Evolutionary conservation across 1,140 invertebrate species (phyloP).

Genomic region (Plectus sambesii): DNA sequence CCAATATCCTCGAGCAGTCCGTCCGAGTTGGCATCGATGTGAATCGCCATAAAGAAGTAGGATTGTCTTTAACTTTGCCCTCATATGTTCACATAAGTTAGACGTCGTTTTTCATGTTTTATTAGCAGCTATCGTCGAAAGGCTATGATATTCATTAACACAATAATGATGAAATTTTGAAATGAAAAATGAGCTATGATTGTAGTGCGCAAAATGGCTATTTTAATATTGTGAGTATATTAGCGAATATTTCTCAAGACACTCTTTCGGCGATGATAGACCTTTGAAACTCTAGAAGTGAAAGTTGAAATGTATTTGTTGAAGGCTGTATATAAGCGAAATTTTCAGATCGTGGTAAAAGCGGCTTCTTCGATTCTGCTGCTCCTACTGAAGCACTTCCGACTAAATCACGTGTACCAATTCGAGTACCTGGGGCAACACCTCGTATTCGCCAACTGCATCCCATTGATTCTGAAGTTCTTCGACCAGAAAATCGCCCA

Average conservation of each 20-base stretch:
- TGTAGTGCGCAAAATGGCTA: too few relatives aligned
- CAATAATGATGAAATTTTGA: too few relatives aligned
- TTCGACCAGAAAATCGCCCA: slow-evolving; percentile 95
- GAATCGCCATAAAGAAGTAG: slow-evolving; percentile 85
- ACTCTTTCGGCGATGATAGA: too few relatives aligned
- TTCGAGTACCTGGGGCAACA: slow-evolving; percentile 99
- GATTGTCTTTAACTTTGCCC: slow-evolving; percentile 81
- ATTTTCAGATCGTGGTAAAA: slow-evolving; percentile 90
- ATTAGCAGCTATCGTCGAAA: too few relatives aligned
- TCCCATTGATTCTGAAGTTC: slow-evolving; percentile 94
- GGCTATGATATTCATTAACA: too few relatives aligned
- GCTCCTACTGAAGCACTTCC: slow-evolving; percentile 89
- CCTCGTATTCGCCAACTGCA: slow-evolving; percentile 96
- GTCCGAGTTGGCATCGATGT: slow-evolving; percentile 93
- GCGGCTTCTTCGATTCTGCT: slow-evolving; percentile 85
- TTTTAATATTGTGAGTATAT: too few relatives aligned
- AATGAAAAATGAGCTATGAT: too few relatives aligned
- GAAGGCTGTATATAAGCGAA: too few relatives aligned
- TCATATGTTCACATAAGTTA: slow-evolving; percentile 64
- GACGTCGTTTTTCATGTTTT: too few relatives aligned
- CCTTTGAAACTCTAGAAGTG: too few relatives aligned
- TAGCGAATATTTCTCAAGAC: too few relatives aligned
- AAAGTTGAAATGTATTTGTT: too few relatives aligned
- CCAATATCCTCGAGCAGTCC: slow-evolving; percentile 64
- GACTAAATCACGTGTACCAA: slow-evolving; percentile 92